Evolutionary conservation across 2,797 vertebrate genomes (phyloP).

Genomic region (Syngnathus acus): DNA sequence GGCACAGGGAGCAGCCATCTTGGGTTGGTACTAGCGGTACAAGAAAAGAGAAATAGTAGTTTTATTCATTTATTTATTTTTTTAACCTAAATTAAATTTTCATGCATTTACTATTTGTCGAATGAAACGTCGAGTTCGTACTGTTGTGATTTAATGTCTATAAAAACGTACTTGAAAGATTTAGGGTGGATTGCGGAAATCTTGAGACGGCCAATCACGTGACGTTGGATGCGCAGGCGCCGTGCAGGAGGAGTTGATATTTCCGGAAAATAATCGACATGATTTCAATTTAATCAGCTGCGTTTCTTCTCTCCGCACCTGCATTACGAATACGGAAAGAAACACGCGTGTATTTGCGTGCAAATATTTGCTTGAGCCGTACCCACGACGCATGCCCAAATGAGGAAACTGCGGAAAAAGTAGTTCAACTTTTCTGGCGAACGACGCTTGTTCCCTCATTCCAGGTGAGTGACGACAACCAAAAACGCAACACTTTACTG

Average conservation of each 20-base stretch:
- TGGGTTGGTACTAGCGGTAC: conserved; percentile 17
- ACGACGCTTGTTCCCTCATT: conserved; percentile 18
- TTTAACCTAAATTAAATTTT: neutral
- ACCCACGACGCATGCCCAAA: conserved; percentile 11
- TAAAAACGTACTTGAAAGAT: too few species aligned
- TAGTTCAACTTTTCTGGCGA: conserved; percentile 25
- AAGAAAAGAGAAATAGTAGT: neutral
- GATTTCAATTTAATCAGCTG: neutral
- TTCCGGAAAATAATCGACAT: conserved; percentile 42
- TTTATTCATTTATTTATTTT: neutral
- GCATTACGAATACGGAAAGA: too few species aligned
- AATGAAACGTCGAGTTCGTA: neutral
- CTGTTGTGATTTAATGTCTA: neutral
- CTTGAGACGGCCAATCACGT: conserved; percentile 19
- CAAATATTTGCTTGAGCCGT: neutral
- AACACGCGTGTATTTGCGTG: neutral
- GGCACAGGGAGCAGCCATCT: conserved; percentile 64
- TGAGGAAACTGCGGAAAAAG: conserved; percentile 57
- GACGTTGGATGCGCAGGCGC: conserved; percentile 36
- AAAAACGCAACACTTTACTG: neutral
- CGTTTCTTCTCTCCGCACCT: neutral
- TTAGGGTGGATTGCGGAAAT: neutral
- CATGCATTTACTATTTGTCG: neutral
- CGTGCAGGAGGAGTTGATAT: neutral
- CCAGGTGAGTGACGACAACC: neutral